A percentile compares a stretch with the other conserved stretches of the same genome.
phyloP scores from a whole-genome alignment of 92 coral and sea anemone genomes.

The Parazoanthus darwini region DNA sequence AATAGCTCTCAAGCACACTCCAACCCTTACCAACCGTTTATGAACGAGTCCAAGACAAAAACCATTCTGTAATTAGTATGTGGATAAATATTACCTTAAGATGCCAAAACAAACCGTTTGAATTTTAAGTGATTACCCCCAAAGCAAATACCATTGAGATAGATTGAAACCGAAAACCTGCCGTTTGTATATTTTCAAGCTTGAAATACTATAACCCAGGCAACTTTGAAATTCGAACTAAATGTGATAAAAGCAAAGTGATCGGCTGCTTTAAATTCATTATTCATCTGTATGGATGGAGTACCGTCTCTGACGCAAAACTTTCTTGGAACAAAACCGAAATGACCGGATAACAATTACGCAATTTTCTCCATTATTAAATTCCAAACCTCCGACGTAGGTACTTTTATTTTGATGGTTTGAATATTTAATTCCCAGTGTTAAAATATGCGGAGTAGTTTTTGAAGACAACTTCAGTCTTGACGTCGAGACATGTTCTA shows the following conservation, averaged over 20 bases:
- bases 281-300: neutral
- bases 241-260: neutral
- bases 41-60: neutral
- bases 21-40: neutral
- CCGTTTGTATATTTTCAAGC: neutral
- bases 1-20: neutral
- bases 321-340: neutral
- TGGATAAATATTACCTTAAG: neutral
- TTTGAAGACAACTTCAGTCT: neutral
- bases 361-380: neutral
- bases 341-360: neutral
- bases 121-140: neutral
- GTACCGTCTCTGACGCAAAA: neutral
- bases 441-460: neutral
- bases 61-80: neutral
- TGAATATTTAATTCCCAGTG: neutral
- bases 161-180: too few relatives aligned
- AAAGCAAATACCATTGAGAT: neutral
- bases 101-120: neutral
- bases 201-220: neutral
- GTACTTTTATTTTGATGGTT: neutral
- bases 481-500: neutral
- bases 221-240: neutral
- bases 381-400: neutral
- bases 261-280: neutral